These are phyloP conservation scores for Erpornis zantholeuca DNA, from an alignment of 2,113 vertebrate genomes.

Conservation along the genomic window DNA sequence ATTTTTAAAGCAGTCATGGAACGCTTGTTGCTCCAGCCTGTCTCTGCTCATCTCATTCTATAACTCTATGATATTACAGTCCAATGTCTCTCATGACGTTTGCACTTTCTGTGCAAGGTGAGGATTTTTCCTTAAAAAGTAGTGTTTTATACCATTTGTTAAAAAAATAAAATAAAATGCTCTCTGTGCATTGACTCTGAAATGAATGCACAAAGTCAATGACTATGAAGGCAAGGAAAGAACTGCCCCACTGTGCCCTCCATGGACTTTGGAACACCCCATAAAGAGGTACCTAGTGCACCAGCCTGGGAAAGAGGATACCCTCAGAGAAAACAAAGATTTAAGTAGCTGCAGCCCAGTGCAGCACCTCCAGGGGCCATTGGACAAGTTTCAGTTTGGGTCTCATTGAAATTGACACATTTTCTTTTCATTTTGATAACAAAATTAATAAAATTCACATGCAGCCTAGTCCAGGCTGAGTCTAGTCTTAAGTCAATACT, in stretches of 20 bases:
- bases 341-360: rapidly evolving
- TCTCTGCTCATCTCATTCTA: neutral
- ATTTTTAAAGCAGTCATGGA: neutral
- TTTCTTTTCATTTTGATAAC: neutral
- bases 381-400: neutral
- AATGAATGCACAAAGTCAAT: neutral
- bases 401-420: rapidly evolving
- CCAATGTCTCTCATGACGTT: rapidly evolving
- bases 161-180: neutral
- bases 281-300: neutral
- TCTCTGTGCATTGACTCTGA: neutral
- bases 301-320: neutral
- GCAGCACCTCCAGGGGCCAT: neutral
- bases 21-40: neutral
- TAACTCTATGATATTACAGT: rapidly evolving
- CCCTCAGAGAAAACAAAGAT: neutral
- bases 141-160: neutral
- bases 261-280: neutral
- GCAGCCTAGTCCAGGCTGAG: neutral
- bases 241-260: neutral
- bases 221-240: neutral
- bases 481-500: rapidly evolving
- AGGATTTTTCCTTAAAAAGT: neutral
- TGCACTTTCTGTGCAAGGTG: neutral
- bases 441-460: neutral